Percentiles rank a stretch among this genome's conserved stretches.
Conservation (phyloP, 1,140 invertebrate species). For the Tribolium madens region DNA sequence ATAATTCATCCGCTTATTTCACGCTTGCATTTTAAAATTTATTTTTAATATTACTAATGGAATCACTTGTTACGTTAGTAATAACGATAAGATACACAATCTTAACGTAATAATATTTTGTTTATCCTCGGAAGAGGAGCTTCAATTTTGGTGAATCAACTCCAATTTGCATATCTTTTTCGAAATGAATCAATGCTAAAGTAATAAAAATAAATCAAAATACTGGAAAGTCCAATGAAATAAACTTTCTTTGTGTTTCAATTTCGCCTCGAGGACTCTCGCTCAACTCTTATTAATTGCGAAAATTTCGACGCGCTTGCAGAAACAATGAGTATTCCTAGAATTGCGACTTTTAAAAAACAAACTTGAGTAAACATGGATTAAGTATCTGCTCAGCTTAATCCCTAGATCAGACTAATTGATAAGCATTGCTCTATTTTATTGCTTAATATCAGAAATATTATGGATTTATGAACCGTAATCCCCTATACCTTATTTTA, state of each 20-base stretch:
- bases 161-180: not conserved
- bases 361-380: not conserved
- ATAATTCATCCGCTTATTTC: slow-evolving; percentile 34
- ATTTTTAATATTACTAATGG: slow-evolving; percentile 12
- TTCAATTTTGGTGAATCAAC: slow-evolving; percentile 2
- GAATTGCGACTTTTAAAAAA: not conserved
- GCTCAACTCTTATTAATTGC: not conserved
- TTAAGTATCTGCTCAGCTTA: not conserved
- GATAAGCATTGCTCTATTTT: not conserved
- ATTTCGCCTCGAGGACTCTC: not conserved
- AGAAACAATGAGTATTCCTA: not conserved
- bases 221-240: not conserved
- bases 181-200: slow-evolving; percentile 29
- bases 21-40: slow-evolving; percentile 16
- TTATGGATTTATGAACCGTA: not conserved
- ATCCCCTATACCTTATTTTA: slow-evolving; percentile 2
- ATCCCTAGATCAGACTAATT: slow-evolving; percentile 15
- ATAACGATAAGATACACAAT: slow-evolving; percentile 29
- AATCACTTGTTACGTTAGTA: not conserved
- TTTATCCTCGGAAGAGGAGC: not conserved
- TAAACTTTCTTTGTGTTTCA: slow-evolving; percentile 26
- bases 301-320: not conserved
- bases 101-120: slow-evolving; percentile 12
- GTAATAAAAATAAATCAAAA: slow-evolving; percentile 40
- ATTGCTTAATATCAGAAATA: slow-evolving; percentile 11